Base-by-base conservation (phyloP, 2,113 vertebrate species). In the Cariama cristata region DNA sequence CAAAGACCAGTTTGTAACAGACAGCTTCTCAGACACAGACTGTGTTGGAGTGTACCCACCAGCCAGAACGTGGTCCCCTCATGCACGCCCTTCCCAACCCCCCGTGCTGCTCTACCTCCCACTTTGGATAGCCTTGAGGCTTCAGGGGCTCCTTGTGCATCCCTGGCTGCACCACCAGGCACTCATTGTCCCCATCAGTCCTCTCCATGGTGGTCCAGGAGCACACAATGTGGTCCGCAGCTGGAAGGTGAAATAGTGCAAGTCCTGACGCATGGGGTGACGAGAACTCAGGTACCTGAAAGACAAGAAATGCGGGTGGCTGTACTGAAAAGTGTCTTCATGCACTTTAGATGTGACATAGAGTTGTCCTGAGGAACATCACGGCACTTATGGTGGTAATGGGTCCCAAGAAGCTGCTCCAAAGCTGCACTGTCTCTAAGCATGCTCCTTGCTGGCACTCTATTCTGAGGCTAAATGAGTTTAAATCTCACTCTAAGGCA, bases 141-240 rank as follows among this genome's bases (percentile, higher is more conserved):
- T 97, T 91, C 90, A 99, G 98, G 16, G 93, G 49, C 13, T 97
- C 95, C 22, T 94, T 98, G 97, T 99, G 99, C 1, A 97, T 98
- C 52, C 99, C 99, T 0, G 99, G 99, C 85, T 99, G 91, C 38
- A 99, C 98, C 1, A 98, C 98, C 69, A 99, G 75, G 45, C 99
- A 99, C 26, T 99, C 99, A 1, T 99, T 99, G 84, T 97, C 97
- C 50, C 4, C 11, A 22, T 56, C 10, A 2, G 24, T 97, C 23
- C 66, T 97, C 95, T 99, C 99, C 99, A 99, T 98, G 99, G 99
- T 98, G 0, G 99, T 99, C 99, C 99, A 99, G 8, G 98, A 69
- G 72, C 98, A 99, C 60, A 99, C 98, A 1, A 99, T 98, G 35
- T 6, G 35, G 28, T 12, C 50, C 14, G 9, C 52, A 27, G 71